Evolutionary conservation across 2,888 invertebrate species (phyloP), one percentile per base, ranked within the genome.

Genomic region (Drosophila falleni): DNA sequence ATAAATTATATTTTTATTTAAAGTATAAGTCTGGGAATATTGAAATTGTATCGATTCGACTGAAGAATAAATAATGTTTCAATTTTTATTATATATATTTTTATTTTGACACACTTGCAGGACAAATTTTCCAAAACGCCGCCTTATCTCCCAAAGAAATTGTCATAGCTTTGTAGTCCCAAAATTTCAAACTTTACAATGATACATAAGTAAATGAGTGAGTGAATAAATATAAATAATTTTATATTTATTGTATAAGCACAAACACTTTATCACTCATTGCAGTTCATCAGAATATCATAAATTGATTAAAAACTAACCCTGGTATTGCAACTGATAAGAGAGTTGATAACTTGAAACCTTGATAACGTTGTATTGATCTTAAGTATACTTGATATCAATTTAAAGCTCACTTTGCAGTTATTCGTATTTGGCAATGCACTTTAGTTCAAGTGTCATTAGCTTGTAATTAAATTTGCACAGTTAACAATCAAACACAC

Each of bases 401-500:
- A 29, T 29, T 16, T 46, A 29, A 29, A 44, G 9, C 15, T 44
- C 13, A 23, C 29, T n/a, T 23, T 31, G 11, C n/a, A 50, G 31
- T 9, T 50, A 23, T 4, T 23, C 23, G 23, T 23, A 54, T 41
- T 56, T 60, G 15, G 26, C 9, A 1, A 19, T 60, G 49, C 33
- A 68, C 75, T 68, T 51, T 51, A 49, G 37, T 26, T 61, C 55
- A 59, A 77, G 44, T 64, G 77, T 59, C 55, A 76, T 75, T 76
- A 76, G 23, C 44, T 72, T 44, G 69, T 54, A 72, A 80, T 78
- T 80, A 78, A 80, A 64, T 79, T 72, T 37, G 46, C 39, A 11
- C 13, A 53, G 19, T 35, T 9, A 13, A 31, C 37, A 56, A 29
- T 29, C 35, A n/a, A 13, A 15, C 33, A 46, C 15, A 31, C 41